Evolutionary conservation across 2,888 invertebrate species (phyloP), one percentile per base, ranked within the genome.

Genomic region (Macrophya alboannulata): DNA sequence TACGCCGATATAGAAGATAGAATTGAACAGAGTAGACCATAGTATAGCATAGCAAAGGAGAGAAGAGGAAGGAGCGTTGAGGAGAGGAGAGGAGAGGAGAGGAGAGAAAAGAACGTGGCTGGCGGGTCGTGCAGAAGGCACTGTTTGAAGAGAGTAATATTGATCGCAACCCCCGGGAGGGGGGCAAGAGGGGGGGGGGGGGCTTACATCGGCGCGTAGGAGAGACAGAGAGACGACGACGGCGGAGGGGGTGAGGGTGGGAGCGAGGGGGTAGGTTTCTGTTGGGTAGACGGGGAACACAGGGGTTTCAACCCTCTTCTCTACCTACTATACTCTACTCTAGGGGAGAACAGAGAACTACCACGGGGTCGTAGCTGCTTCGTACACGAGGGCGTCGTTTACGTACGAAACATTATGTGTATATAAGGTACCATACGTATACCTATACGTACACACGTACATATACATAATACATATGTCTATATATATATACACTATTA

Each of bases 71-170:
- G 37, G 77, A 77, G 17, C 51, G 77, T 62, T n/a, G n/a, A n/a
- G n/a, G n/a, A n/a, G n/a, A 25, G 12, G 25, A 77, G 77, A 62
- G 62, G 17, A 71, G 76, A 45, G 48, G 25, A 48, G n/a, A 48
- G 76, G n/a, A 25, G 15, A 48, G 17, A 48, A 51, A n/a, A 51
- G 77, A 77, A 31, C 51, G 77, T 62, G 83, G 83, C 65, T 83
- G 68, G 17, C 68, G 83, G 83, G 48, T 71, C 68, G 83, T 59
- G 83, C 43, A 43, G 72, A 68, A 83, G 83, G 83, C 71, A 83
- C 83, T 83, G 90, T 90, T 92, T 91, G 90, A 90, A 92, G 93
- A 92, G 93, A 92, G 92, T 92, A 92, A 93, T 93, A 93, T 93
- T 93, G 93, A 93, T 93, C 93, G 93, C 90, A 90, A 90, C 48